Evolutionary conservation across 2,888 invertebrate genomes (phyloP).

Genomic region (Clivina fossor): DNA sequence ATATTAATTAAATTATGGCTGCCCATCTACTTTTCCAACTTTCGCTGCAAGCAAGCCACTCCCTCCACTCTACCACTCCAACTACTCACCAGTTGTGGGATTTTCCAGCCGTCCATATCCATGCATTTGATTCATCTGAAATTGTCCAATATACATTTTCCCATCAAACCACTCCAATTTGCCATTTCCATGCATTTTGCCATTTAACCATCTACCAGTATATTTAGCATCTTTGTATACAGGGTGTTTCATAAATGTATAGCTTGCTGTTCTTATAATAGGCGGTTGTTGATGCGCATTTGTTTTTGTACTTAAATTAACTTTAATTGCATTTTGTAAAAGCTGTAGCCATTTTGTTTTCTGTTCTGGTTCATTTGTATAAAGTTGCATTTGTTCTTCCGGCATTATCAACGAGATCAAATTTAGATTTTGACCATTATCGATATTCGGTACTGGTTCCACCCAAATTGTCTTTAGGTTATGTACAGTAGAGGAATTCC

Average conservation of each 20-base stretch:
- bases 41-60: background rate
- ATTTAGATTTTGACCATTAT: slow-evolving; percentile 64
- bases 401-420: slow-evolving; percentile 73
- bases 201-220: slow-evolving; percentile 78
- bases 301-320: slow-evolving; percentile 64
- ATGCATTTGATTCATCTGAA: slow-evolving; percentile 71
- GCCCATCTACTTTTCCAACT: background rate
- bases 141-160: slow-evolving; percentile 76
- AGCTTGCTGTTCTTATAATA: slow-evolving; percentile 68
- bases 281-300: slow-evolving; percentile 69
- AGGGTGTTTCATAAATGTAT: slow-evolving; percentile 70
- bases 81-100: slow-evolving; percentile 59
- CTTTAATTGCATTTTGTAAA: slow-evolving; percentile 72
- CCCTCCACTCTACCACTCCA: background rate
- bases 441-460: slow-evolving; percentile 69
- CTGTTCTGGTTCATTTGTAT: slow-evolving; percentile 66
- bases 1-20: too few species aligned
- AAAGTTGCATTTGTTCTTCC: slow-evolving; percentile 72
- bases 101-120: slow-evolving; percentile 73
- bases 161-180: slow-evolving; percentile 82
- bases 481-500: slow-evolving; percentile 66
- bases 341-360: slow-evolving; percentile 80
- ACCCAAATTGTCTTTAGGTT: slow-evolving; percentile 79
- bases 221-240: slow-evolving; percentile 79
- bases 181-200: slow-evolving; percentile 81